Conservation (phyloP, 2,797 vertebrate species). For the Melopsittacus undulatus region DNA sequence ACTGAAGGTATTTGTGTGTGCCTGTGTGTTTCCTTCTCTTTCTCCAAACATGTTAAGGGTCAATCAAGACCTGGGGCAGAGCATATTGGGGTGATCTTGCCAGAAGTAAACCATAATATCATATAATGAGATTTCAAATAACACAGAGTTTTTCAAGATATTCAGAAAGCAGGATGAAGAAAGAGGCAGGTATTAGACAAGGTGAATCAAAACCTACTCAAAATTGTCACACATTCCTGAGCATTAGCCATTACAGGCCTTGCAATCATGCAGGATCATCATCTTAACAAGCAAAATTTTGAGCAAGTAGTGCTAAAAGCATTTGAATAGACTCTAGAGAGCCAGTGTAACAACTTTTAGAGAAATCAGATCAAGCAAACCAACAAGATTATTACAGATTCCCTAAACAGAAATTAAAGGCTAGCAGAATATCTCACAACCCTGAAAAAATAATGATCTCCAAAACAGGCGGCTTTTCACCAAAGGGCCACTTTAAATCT, state of each 20-base stretch:
- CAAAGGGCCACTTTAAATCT: neutral
- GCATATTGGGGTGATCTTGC: neutral
- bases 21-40: neutral
- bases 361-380: slow-evolving; percentile 54
- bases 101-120: neutral
- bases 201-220: neutral
- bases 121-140: neutral
- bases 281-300: neutral
- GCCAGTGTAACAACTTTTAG: neutral
- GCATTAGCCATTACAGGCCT: neutral
- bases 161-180: neutral
- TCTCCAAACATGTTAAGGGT: neutral
- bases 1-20: neutral
- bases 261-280: neutral
- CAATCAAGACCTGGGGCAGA: neutral
- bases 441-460: slow-evolving; percentile 50
- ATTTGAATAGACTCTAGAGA: slow-evolving; percentile 23
- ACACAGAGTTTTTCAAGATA: neutral
- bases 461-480: slow-evolving; percentile 40
- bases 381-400: slow-evolving; percentile 41
- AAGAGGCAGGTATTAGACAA: neutral
- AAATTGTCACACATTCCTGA: neutral
- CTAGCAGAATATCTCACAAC: slow-evolving; percentile 12
- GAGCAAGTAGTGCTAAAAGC: slow-evolving; percentile 3
- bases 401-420: slow-evolving; percentile 46